Evolutionary conservation across 1,140 invertebrate species (phyloP).

Genomic region (Solenopsis fugax): DNA sequence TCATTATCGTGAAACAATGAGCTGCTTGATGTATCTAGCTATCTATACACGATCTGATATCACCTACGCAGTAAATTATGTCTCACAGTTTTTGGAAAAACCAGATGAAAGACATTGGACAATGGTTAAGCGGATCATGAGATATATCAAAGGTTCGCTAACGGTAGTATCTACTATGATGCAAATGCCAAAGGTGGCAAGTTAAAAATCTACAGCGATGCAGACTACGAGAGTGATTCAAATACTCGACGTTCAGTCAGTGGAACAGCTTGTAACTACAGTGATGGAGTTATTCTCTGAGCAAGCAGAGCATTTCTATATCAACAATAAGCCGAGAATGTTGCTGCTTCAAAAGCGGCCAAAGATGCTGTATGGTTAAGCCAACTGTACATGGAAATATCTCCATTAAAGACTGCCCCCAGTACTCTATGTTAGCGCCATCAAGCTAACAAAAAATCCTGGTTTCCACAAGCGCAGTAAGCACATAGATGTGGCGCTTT

Average conservation of each 20-base stretch:
- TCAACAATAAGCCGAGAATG: neutral
- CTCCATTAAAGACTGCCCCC: neutral
- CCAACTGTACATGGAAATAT: neutral
- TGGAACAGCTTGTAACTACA: neutral
- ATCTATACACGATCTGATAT: neutral
- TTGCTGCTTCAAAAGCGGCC: neutral
- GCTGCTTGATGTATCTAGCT: neutral
- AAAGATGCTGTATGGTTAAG: slow-evolving; percentile 5
- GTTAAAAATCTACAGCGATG: neutral
- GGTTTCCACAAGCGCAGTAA: neutral
- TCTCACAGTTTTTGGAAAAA: too few species aligned
- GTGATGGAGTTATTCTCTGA: neutral
- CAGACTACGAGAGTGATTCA: neutral
- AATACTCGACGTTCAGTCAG: neutral
- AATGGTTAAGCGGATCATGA: neutral
- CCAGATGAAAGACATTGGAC: neutral
- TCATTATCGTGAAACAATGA: neutral
- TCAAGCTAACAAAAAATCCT: too few species aligned
- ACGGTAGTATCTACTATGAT: neutral
- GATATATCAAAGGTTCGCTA: neutral
- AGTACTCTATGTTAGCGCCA: too few species aligned
- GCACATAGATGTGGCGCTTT: neutral
- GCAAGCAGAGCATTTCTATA: neutral
- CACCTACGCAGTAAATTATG: neutral
- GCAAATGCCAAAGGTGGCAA: neutral